A percentile compares a stretch with the other conserved stretches of the same genome.
Conservation (phyloP, 2,113 vertebrate genomes). For the Muntiacus reevesi region DNA sequence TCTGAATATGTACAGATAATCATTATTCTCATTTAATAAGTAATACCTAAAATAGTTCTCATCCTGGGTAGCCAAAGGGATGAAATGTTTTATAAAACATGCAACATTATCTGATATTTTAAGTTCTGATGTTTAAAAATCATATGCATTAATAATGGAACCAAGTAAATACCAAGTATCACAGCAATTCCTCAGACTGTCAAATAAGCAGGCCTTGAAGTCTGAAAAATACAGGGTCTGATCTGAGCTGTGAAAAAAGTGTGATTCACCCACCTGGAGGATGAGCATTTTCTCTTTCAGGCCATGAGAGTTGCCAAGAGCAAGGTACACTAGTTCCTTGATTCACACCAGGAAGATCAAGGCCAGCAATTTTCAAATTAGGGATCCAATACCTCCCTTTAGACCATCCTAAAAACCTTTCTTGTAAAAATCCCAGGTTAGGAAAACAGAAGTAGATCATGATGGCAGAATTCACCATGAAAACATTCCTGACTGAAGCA, state of each 20-base stretch:
- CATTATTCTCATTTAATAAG: slow-evolving; percentile 16
- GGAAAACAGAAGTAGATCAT: slow-evolving; percentile 26
- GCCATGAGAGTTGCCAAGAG: slow-evolving; percentile 16
- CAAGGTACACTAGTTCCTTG: slow-evolving; percentile 12
- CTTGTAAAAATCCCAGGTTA: slow-evolving; percentile 31
- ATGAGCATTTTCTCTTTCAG: slow-evolving; percentile 25
- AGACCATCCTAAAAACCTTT: neutral
- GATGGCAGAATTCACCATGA: neutral
- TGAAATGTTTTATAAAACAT: slow-evolving; percentile 38
- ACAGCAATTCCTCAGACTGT: neutral
- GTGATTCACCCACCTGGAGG: slow-evolving; percentile 28
- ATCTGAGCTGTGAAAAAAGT: neutral
- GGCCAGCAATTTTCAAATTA: slow-evolving; percentile 37
- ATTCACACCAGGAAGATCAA: slow-evolving; percentile 15
- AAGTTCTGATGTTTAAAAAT: slow-evolving; percentile 53
- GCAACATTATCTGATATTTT: slow-evolving; percentile 31
- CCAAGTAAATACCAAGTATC: neutral
- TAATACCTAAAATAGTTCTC: slow-evolving; percentile 12
- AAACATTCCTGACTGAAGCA: neutral
- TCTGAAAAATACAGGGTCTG: neutral
- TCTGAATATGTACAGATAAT: slow-evolving; percentile 45
- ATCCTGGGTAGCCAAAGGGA: slow-evolving; percentile 36
- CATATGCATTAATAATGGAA: slow-evolving; percentile 3
- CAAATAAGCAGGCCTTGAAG: neutral
- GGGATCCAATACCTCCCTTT: slow-evolving; percentile 33